Base-by-base conservation (phyloP, 1,140 invertebrate genomes). In the Pseudomyrmex dendroicus region DNA sequence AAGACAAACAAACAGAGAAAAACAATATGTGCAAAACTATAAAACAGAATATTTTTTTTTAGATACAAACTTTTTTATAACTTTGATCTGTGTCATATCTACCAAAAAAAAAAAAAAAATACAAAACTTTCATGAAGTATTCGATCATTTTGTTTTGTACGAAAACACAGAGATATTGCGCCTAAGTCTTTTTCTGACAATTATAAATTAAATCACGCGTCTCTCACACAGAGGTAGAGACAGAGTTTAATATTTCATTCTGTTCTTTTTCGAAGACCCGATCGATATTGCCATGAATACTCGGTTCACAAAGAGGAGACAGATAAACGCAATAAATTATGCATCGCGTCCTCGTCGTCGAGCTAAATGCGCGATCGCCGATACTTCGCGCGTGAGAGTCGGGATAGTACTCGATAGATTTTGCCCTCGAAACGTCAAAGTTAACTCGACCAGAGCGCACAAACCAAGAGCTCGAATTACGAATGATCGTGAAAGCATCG, bases 351-450 rank as follows among this genome's bases (percentile, higher is more conserved):
- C 44, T n/a, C 44, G 48, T 35, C 20, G 10, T 54, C 17, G 17
- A 9, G n/a, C 17, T 66, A 67, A 57, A 77, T 77, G 48, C 25
- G 35, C 13, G 50, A 77, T 46, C 35, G 17, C n/a, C 48, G 48
- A 68, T 77, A 67, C 48, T 77, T 56, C 4, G 12, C 13, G 20
- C 35, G 63, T 5, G 35, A 35, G 35, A 67, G 13, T 68, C 67
- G 3, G n/a, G 4, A 35, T 35, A 64, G 8, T n/a, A 76, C 7
- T 52, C 46, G 22, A 64, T 64, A 76, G 22, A 64, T 76, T 76
- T 76, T 76, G 52, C 46, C 61, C 46, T 64, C 15, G n/a, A 76
- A 76, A 64, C 12, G n/a, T 76, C 73, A 76, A n/a, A 76, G n/a
- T 64, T 64, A 64, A 52, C 48, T 64, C 73, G 35, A 76, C 10